phyloP scores from a whole-genome alignment of 2,113 vertebrate genomes.

The Illadopsis cleaveri region DNA sequence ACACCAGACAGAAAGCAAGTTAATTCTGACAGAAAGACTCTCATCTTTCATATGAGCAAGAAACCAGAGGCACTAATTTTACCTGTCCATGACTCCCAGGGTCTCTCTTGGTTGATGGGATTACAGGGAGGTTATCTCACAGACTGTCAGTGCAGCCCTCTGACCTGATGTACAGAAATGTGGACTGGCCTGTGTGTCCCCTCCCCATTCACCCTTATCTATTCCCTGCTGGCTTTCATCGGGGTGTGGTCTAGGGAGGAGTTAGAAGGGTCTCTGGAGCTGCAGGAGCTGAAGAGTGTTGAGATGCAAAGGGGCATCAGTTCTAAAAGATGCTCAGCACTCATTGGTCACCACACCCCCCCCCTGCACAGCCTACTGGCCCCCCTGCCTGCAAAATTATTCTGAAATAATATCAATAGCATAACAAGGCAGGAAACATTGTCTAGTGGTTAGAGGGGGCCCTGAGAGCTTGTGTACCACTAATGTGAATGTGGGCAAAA shows the following conservation, averaged over 20 bases:
- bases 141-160: background rate
- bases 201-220: background rate
- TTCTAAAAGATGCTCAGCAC: slow-evolving; percentile 59
- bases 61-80: background rate
- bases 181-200: background rate
- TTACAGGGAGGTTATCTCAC: background rate
- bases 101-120: background rate
- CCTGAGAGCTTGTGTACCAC: background rate
- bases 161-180: background rate
- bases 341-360: slow-evolving; percentile 5
- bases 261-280: slow-evolving; percentile 21
- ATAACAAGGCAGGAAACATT: slow-evolving; percentile 34
- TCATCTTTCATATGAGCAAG: background rate
- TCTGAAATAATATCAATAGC: slow-evolving; percentile 41
- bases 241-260: slow-evolving; percentile 53
- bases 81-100: slow-evolving; percentile 67
- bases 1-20: background rate
- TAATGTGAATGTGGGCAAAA: slow-evolving; percentile 5
- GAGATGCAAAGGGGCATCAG: background rate
- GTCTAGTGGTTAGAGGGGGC: slow-evolving; percentile 41
- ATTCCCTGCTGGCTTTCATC: background rate
- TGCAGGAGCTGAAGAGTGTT: background rate
- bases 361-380: background rate
- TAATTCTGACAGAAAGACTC: background rate
- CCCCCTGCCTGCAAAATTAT: background rate